phyloP scores from a whole-genome alignment of 1,140 invertebrate genomes.

The Globodera ellingtonae region DNA sequence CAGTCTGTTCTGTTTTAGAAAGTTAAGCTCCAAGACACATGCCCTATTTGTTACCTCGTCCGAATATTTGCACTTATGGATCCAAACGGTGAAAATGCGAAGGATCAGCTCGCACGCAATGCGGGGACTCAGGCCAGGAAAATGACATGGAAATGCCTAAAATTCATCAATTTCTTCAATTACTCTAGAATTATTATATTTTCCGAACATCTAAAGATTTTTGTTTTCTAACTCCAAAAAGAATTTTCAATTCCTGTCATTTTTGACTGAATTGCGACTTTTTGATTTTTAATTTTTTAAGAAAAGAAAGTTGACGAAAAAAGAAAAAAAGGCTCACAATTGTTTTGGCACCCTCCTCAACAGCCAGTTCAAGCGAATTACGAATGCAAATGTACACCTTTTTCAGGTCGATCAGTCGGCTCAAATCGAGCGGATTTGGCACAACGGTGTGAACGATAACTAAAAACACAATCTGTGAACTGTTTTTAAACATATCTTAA shows the following conservation, averaged over 20 bases:
- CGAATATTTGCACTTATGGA: constrained; percentile 36
- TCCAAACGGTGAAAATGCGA: constrained; percentile 50
- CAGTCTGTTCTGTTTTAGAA: too few relatives aligned
- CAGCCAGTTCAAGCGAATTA: constrained; percentile 45
- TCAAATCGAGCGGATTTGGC: constrained; percentile 29
- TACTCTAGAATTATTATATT: not conserved
- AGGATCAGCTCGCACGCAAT: constrained; percentile 40
- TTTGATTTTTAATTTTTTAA: constrained; percentile 2
- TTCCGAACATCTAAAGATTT: too few relatives aligned
- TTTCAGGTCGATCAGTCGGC: constrained; percentile 36
- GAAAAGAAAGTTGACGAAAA: too few relatives aligned
- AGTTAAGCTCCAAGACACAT: too few relatives aligned
- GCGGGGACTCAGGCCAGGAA: constrained; percentile 32
- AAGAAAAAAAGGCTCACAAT: constrained; percentile 38
- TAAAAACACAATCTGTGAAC: constrained; percentile 27
- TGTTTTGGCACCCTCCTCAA: constrained; percentile 43
- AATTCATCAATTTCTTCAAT: constrained; percentile 1
- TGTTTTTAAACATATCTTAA: too few relatives aligned
- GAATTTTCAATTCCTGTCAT: too few relatives aligned
- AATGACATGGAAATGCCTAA: constrained; percentile 48
- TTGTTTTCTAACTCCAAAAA: too few relatives aligned
- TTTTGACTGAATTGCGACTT: too few relatives aligned
- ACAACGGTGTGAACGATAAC: constrained; percentile 51
- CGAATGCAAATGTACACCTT: constrained; percentile 42
- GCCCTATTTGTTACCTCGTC: constrained; percentile 23